Base-by-base conservation (phyloP, 2,888 invertebrate species). In the Leucoptera coffeella region DNA sequence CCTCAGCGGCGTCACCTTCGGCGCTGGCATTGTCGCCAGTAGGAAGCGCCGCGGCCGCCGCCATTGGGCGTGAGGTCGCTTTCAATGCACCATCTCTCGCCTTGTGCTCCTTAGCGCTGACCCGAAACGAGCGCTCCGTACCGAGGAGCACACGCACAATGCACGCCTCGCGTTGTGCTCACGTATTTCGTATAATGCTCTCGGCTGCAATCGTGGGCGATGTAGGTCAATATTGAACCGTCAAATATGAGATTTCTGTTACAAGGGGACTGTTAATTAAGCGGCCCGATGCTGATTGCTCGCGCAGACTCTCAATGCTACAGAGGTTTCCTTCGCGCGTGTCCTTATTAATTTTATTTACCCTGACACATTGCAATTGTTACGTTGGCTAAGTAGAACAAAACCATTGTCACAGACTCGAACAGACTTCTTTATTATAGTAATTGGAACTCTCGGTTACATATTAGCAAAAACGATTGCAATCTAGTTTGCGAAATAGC, bases 11-110 rank as follows among this genome's bases (percentile, higher is more conserved):
- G 52, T 65, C 54, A 62, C 65, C 67, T 65, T 65, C 61, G 51
- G 41, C 40, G 49, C 42, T 52, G 62, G 60, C 64, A 61, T 62
- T 64, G 65, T 62, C 61, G 50, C 58, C 64, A 65, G 56, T 67
- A 67, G 69, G 69, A 69, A 69, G 69, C 67, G 54, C 15, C 25
- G 47, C 53, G 44, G 57, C 52, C 51, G 45, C 59, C 47, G 64
- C 65, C 67, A 67, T 69, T 67, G 65, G 65, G 65, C 62, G 57
- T 69, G 65, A 67, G 69, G 69, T 56, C 69, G 49, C 57, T 61
- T 55, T 65, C 65, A 69, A 67, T 69, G 69, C 64, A 67, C 69
- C 69, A 69, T 69, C 67, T 67, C 64, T 69, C 60, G 60, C 69
- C 69, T 67, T 69, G 69, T 69, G 57, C 67, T 52, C 60, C 65